Evolutionary conservation across 2,888 invertebrate species (phyloP), one percentile per base, ranked within the genome.

Genomic region (Tubulanus polymorphus): DNA sequence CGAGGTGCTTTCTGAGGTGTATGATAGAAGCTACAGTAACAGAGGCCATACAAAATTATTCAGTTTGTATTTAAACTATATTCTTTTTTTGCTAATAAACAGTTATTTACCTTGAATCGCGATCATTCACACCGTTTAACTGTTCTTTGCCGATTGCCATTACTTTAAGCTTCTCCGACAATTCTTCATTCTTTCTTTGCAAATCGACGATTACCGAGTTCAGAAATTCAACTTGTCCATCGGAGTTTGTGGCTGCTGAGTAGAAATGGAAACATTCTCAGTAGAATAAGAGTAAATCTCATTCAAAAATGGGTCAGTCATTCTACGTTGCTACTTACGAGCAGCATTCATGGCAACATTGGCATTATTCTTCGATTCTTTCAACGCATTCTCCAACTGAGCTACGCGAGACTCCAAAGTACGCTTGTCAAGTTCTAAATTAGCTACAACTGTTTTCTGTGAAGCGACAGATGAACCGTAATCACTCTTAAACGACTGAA

Each of bases 151-250:
- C 87, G 80, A 82, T 86, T 76, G 91, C 90, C 48, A 93, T 83
- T 32, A 88, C 87, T 68, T 91, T 87, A 46, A 94, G 86, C 68
- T 89, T 84, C 51, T 87, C 85, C 73, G 87, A 83, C 1, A 94
- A 83, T 66, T 88, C 87, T 71, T 92, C 90, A 74, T 93, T 93
- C 79, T 95, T 95, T 65, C 86, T 86, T 79, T 94, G 93, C 88
- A 95, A 90, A 73, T 95, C 95, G 28, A 92, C 93, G 68, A 97
- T 96, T 66, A 97, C 93, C 8, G 94, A 91, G 82, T 97, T 95
- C 29, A 97, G 84, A 81, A 97, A 96, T 68, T 89, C 88, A 26
- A 81, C 72, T 78, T 82, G 71, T 12, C 48, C 20, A 18, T 47
- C 25, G 5, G 27, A n/a, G n/a, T 41, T 41, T 8, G 23, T 15